Evolutionary conservation across 64 coral and sea anemone genomes (phyloP).

Genomic region (Trachythela sp.): DNA sequence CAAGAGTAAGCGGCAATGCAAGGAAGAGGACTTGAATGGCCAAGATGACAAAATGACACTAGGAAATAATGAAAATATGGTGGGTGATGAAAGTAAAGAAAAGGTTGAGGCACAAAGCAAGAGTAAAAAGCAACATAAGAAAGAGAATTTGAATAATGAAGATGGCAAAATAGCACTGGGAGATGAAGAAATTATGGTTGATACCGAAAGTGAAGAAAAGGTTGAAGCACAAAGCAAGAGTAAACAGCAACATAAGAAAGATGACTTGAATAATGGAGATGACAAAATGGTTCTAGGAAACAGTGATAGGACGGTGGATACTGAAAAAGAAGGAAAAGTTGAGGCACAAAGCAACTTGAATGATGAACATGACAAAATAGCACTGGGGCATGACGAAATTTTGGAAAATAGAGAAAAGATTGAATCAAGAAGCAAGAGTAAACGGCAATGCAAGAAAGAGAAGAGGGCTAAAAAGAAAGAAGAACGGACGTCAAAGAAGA

Average conservation of each 20-base stretch:
- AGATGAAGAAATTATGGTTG: too few species aligned
- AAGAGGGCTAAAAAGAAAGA: slow-evolving; percentile 35
- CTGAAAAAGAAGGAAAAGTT: neutral
- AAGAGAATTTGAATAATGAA: neutral
- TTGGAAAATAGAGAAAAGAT: too few species aligned
- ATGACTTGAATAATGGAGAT: neutral
- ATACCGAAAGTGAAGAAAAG: too few species aligned
- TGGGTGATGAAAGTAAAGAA: neutral
- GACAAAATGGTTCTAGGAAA: neutral
- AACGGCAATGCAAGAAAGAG: too few species aligned
- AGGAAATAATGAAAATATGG: neutral
- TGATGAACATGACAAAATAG: too few species aligned
- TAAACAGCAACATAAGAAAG: too few species aligned
- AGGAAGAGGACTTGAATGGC: neutral
- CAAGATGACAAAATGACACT: neutral
- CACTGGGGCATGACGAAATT: too few species aligned
- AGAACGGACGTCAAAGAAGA: neutral
- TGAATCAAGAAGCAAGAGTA: too few species aligned
- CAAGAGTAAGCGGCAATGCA: too few species aligned
- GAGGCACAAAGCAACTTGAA: neutral
- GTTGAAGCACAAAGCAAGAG: too few species aligned
- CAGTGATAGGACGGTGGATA: neutral
- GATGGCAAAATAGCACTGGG: too few species aligned
- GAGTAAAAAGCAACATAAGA: too few species aligned
- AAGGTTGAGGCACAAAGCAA: neutral